Conservation (phyloP, 92 coral and sea anemone species). For the Bergia sp. region DNA sequence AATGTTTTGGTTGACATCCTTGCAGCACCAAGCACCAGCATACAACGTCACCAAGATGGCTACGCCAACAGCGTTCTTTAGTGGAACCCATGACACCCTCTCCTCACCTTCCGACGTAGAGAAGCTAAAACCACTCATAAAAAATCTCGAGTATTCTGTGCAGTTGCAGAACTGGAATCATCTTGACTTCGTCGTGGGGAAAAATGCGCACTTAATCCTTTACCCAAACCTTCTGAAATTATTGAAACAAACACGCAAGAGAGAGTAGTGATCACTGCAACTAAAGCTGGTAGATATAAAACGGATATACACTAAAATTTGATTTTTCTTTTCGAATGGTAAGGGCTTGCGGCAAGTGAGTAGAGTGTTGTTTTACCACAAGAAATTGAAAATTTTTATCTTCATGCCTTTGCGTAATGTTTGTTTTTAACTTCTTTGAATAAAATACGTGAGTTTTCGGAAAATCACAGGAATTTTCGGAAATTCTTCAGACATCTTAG, state of each 20-base stretch:
- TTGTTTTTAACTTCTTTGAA: too few species aligned
- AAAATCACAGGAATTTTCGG: too few species aligned
- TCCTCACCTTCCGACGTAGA: slow-evolving; percentile 49
- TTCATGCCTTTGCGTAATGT: too few species aligned
- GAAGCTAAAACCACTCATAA: background rate
- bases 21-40: slow-evolving; percentile 23
- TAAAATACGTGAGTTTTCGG: too few species aligned
- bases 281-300: too few species aligned
- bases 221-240: slow-evolving; percentile 37
- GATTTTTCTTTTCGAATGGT: too few species aligned
- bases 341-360: too few species aligned
- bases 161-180: slow-evolving; percentile 34
- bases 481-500: too few species aligned
- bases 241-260: background rate
- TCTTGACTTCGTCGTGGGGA: slow-evolving; percentile 32
- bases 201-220: slow-evolving; percentile 23
- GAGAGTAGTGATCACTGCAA: too few species aligned
- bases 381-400: too few species aligned
- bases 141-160: slow-evolving; percentile 12
- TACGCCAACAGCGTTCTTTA: slow-evolving; percentile 35
- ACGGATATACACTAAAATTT: too few species aligned
- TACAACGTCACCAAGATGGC: slow-evolving; percentile 36
- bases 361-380: too few species aligned
- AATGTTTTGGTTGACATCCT: background rate
- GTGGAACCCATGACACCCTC: slow-evolving; percentile 52